Evolutionary conservation across 2,113 vertebrate species (phyloP).

Genomic region (Grammomys surdaster): DNA sequence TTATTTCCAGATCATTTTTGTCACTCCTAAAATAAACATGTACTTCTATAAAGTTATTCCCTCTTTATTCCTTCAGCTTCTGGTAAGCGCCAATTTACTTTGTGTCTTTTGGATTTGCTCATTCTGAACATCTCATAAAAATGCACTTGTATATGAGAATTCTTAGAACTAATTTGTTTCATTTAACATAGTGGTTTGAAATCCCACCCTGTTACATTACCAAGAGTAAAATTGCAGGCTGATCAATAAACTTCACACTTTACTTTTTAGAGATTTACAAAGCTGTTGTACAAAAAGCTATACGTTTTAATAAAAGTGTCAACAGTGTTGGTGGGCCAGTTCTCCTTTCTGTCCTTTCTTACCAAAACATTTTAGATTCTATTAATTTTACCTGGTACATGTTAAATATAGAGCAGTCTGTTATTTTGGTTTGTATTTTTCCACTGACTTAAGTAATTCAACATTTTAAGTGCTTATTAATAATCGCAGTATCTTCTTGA

Average conservation of each 20-base stretch:
- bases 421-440: constrained; percentile 55
- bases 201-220: background rate
- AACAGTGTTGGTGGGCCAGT: background rate
- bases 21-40: background rate
- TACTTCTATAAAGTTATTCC: background rate
- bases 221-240: background rate
- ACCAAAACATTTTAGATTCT: background rate
- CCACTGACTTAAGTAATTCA: constrained; percentile 24
- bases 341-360: constrained; percentile 20
- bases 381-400: background rate
- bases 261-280: constrained; percentile 23
- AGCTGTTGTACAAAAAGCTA: background rate
- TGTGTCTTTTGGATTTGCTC: constrained; percentile 19
- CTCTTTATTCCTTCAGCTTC: background rate
- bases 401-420: background rate
- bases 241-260: background rate
- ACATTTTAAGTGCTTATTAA: constrained; percentile 12
- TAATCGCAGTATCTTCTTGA: background rate
- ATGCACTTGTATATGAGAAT: background rate
- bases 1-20: constrained; percentile 32
- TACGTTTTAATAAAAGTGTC: background rate
- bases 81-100: background rate
- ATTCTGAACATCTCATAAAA: constrained; percentile 41
- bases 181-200: constrained; percentile 17
- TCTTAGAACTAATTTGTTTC: background rate